Evolutionary conservation across 2,797 vertebrate species (phyloP), one percentile per base, ranked within the genome.

Genomic region (Okamejei kenojei): DNA sequence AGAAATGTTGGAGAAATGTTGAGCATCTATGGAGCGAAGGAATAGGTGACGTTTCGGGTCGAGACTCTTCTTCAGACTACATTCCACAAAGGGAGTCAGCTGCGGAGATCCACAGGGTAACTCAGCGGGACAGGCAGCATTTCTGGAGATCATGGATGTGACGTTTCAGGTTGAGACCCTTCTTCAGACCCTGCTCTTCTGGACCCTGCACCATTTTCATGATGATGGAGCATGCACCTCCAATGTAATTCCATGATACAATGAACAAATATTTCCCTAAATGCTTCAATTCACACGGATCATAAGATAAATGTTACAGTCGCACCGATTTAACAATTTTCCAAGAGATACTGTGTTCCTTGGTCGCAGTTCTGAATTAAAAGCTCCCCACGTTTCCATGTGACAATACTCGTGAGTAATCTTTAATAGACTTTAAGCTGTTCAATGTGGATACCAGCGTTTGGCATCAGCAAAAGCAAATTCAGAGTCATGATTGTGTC

Each of bases 371-470:
- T 93, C 94, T 94, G 95, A 95, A 96, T 95, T 93, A 94, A 95
- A 95, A 95, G 94, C 94, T 93, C 94, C 95, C 95, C 95, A 23
- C 38, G 93, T 94, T 95, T 94, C 19, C 26, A 58, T 76, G 54
- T 92, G 90, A 76, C 71, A 73, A 54, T 88, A 90, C 94, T 13
- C 45, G 93, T 93, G 94, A 95, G 94, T 95, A 95, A 96, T 96
- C 94, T 94, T 93, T 93, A 92, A 94, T 95, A 94, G 94, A 93
- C 94, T 94, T 93, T 94, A 95, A 95, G 93, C 93, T 93, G 45
- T 93, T 58, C 73, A 19, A 77, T 93, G 93, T 0, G 45, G 63
- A 94, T 95, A 94, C 93, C 38, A 93, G 94, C 93, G 93, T 94
- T 93, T 95, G 94, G 94, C 95, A 94, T 78, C 74, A 90, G 93